Conservation (phyloP, 2,888 invertebrate genomes). For the Pollenia amentaria region DNA sequence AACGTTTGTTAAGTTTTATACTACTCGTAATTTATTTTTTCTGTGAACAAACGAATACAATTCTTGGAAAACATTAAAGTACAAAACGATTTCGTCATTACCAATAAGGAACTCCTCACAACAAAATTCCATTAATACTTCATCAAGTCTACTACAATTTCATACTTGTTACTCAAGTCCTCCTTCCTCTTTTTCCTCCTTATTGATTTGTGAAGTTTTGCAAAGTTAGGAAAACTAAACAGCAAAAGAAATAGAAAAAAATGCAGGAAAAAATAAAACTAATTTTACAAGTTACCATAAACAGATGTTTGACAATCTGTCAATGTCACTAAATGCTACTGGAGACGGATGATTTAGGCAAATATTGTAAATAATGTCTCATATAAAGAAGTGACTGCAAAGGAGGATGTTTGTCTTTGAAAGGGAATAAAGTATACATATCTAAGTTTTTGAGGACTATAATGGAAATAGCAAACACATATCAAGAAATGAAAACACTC, state of each 20-base stretch:
- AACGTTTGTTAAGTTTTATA: too few species aligned
- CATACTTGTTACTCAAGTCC: too few species aligned
- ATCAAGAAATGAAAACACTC: neutral
- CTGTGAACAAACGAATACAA: too few species aligned
- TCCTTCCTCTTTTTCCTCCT: neutral
- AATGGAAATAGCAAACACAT: neutral
- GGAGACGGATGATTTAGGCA: neutral
- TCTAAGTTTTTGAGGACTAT: neutral
- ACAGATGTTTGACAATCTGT: conserved; percentile 15
- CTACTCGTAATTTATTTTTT: too few species aligned
- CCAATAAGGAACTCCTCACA: too few species aligned
- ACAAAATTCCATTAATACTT: too few species aligned
- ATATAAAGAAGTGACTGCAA: neutral
- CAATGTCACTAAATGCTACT: neutral
- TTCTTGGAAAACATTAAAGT: too few species aligned
- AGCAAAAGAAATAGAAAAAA: neutral
- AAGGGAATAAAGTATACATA: neutral
- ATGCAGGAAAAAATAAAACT: neutral
- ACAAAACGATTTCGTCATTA: too few species aligned
- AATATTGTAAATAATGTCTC: neutral
- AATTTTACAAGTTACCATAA: neutral
- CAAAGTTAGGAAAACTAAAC: neutral
- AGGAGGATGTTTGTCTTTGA: neutral
- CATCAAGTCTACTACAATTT: too few species aligned
- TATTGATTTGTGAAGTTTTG: neutral